Evolutionary conservation across 2,113 vertebrate genomes (phyloP).

Genomic region (Hemichromis elongatus): DNA sequence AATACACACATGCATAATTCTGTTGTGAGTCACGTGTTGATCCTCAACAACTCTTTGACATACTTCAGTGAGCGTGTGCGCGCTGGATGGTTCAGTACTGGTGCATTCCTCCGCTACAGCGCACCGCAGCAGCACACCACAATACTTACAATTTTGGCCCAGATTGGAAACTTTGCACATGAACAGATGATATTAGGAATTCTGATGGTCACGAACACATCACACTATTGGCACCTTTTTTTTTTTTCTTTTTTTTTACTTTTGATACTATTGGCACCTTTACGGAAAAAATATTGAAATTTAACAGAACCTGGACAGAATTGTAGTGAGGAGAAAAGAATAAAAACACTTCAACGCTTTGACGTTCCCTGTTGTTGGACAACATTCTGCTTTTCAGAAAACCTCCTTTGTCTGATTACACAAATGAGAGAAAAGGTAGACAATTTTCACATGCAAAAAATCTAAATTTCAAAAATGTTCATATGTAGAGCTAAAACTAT

Average conservation of each 20-base stretch:
- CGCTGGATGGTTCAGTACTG: not conserved
- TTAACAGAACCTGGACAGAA: not conserved
- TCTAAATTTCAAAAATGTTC: not conserved
- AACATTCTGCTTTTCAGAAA: not conserved
- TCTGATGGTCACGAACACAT: not conserved
- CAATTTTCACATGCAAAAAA: not conserved
- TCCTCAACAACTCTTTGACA: not conserved
- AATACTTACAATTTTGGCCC: not conserved
- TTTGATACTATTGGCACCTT: not conserved
- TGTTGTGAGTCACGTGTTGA: slow-evolving; percentile 29
- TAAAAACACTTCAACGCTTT: not conserved
- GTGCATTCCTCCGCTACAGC: slow-evolving; percentile 9
- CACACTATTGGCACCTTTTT: not conserved
- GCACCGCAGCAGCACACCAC: not conserved
- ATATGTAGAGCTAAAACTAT: not conserved
- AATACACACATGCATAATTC: slow-evolving; percentile 7
- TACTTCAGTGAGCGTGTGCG: not conserved
- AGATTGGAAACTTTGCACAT: not conserved
- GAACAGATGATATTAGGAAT: not conserved
- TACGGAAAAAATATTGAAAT: not conserved
- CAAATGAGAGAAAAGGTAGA: not conserved
- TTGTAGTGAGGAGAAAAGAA: not conserved
- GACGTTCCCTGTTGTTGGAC: not conserved
- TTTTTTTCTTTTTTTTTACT: no score
- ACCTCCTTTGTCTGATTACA: not conserved